A percentile compares a stretch with the other conserved stretches of the same genome.
phyloP scores from a whole-genome alignment of 30 jellyfish, hydroid and myxozoan species.

The Cassiopea xamachana region DNA sequence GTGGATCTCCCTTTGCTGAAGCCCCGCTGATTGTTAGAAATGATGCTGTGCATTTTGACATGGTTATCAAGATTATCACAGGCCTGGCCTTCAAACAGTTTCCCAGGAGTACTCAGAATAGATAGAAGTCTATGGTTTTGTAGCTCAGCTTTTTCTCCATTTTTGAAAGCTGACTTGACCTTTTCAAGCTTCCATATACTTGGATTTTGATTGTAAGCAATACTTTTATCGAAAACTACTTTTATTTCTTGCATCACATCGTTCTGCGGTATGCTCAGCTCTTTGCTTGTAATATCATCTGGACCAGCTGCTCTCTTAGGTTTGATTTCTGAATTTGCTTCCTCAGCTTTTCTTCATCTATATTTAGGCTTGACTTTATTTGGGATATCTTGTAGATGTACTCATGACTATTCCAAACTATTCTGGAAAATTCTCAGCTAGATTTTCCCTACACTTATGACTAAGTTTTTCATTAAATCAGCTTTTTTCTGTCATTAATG shows the following conservation, averaged over 20 bases:
- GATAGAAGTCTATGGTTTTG: constrained; percentile 64
- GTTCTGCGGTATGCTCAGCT: constrained; percentile 37
- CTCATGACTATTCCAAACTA: not conserved
- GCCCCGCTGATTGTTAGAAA: constrained; percentile 71
- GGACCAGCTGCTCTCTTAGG: constrained; percentile 56
- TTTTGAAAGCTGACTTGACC: constrained; percentile 56
- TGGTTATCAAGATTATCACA: constrained; percentile 41
- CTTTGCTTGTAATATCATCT: constrained; percentile 38
- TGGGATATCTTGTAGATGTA: constrained; percentile 68
- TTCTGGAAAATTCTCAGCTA: constrained; percentile 39
- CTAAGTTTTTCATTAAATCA: constrained; percentile 47
- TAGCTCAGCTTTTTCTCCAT: constrained; percentile 50
- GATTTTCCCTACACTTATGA: constrained; percentile 60
- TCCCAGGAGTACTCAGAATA: constrained; percentile 68
- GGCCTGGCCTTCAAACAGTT: constrained; percentile 54
- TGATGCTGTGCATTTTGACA: constrained; percentile 23
- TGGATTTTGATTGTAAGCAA: constrained; percentile 55
- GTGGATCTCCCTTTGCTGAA: constrained; percentile 60
- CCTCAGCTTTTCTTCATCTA: constrained; percentile 22
- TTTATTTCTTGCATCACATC: constrained; percentile 40
- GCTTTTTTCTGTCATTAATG: constrained; percentile 48
- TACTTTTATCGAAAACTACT: constrained; percentile 33
- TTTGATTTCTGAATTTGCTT: constrained; percentile 28
- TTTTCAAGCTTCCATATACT: constrained; percentile 47
- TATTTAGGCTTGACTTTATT: constrained; percentile 28